These are phyloP conservation scores for Vollenhovia emeryi DNA, from an alignment of 1,140 invertebrate species.

Conservation along the genomic window DNA sequence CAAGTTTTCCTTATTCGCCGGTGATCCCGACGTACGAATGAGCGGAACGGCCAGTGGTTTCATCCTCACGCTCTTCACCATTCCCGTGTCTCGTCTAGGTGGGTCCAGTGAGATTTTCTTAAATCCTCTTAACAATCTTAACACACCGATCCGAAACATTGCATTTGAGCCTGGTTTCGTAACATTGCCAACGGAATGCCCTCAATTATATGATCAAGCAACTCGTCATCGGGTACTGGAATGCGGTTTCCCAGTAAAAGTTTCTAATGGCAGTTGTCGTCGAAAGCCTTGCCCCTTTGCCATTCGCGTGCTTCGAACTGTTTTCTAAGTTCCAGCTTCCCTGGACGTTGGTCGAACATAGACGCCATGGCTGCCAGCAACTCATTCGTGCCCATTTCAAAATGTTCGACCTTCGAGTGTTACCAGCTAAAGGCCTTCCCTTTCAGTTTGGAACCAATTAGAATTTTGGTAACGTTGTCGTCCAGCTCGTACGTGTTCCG, in stretches of 20 bases:
- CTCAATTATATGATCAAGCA: neutral
- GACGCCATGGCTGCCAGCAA: neutral
- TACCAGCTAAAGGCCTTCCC: no score
- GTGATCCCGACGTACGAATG: no score
- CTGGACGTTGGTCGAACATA: neutral
- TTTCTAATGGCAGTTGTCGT: neutral
- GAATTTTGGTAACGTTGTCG: no score
- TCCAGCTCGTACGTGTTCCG: no score
- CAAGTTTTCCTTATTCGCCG: no score
- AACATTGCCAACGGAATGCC: neutral
- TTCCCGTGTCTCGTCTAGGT: neutral
- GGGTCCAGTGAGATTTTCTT: neutral
- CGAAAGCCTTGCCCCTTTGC: neutral
- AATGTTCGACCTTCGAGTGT: no score
- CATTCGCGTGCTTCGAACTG: neutral
- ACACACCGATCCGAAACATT: neutral
- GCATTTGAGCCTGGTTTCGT: neutral
- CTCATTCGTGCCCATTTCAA: no score
- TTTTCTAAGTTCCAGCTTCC: neutral
- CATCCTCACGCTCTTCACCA: accelerated
- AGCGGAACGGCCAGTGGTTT: neutral
- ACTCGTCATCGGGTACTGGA: neutral
- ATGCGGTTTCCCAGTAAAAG: neutral
- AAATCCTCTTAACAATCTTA: neutral
- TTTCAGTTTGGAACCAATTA: no score